phyloP scores from a whole-genome alignment of 2,113 vertebrate species.

The Tetrax tetrax region DNA sequence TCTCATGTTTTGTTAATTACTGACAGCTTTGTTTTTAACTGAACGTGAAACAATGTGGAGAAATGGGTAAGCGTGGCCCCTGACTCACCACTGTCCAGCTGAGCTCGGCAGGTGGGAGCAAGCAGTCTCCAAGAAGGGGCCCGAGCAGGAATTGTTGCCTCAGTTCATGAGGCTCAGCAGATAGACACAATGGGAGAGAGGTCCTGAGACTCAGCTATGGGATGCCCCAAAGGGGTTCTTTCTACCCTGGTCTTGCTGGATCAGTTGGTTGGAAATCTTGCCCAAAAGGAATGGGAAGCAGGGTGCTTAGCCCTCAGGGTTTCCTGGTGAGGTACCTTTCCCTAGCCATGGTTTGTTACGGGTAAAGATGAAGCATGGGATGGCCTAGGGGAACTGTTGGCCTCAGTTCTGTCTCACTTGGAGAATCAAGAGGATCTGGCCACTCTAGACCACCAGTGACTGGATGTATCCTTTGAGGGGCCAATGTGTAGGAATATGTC shows the following conservation, averaged over 20 bases:
- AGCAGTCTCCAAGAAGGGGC: conserved; percentile 32
- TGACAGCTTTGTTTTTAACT: conserved; percentile 75
- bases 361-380: neutral
- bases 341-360: fast-evolving
- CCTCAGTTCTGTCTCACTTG: neutral
- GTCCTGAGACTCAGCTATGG: neutral
- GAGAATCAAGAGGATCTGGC: neutral
- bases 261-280: neutral
- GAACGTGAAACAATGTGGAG: conserved; percentile 71
- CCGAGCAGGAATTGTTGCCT: conserved; percentile 25
- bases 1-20: conserved; percentile 76
- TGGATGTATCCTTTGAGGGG: neutral
- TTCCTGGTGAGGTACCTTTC: neutral
- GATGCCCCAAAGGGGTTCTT: neutral
- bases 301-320: neutral
- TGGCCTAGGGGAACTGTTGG: neutral
- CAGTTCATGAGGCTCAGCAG: neutral
- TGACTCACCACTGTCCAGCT: conserved; percentile 59
- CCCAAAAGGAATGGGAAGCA: neutral
- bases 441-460: neutral
- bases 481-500: neutral
- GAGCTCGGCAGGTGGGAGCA: conserved; percentile 68
- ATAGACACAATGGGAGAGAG: neutral
- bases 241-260: neutral
- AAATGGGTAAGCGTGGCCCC: conserved; percentile 60